Percentiles rank a stretch among this genome's conserved stretches.
phyloP scores from a whole-genome alignment of 1,140 invertebrate genomes.

The Drosophila willistoni region DNA sequence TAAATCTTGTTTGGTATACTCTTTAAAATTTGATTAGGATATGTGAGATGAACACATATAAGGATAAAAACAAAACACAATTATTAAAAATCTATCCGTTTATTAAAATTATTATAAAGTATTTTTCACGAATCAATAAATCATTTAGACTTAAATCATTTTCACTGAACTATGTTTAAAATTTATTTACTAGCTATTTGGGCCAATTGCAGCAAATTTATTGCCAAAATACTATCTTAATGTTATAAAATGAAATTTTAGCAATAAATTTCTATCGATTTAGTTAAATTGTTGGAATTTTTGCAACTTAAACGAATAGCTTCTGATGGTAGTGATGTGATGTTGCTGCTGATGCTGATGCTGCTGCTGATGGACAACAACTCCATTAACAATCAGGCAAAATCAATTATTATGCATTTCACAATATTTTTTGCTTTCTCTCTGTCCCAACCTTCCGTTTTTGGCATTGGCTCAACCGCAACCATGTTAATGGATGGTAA shows the following conservation, averaged over 20 bases:
- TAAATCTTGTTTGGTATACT: too few species aligned
- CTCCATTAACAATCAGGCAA: constrained; percentile 63
- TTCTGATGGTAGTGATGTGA: background rate
- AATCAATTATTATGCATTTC: constrained; percentile 60
- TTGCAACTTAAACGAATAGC: constrained; percentile 10
- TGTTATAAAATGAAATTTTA: background rate
- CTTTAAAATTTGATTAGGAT: too few species aligned
- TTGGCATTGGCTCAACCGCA: constrained; percentile 39
- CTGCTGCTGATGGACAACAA: constrained; percentile 37
- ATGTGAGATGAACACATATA: too few species aligned
- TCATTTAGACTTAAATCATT: too few species aligned
- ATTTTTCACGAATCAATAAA: too few species aligned
- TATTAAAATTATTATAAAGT: too few species aligned
- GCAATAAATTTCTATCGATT: background rate
- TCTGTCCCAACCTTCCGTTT: constrained; percentile 14
- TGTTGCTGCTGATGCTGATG: background rate
- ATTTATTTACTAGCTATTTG: too few species aligned
- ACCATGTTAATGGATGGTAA: constrained; percentile 39
- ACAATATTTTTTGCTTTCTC: constrained; percentile 19
- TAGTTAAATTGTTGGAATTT: background rate
- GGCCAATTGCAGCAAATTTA: too few species aligned
- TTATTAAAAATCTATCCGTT: too few species aligned
- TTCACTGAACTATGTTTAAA: too few species aligned
- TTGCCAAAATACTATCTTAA: background rate
- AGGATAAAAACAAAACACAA: too few species aligned